Evolutionary conservation across 2,888 invertebrate species (phyloP).

Genomic region (Hirtodrosophila cameraria): DNA sequence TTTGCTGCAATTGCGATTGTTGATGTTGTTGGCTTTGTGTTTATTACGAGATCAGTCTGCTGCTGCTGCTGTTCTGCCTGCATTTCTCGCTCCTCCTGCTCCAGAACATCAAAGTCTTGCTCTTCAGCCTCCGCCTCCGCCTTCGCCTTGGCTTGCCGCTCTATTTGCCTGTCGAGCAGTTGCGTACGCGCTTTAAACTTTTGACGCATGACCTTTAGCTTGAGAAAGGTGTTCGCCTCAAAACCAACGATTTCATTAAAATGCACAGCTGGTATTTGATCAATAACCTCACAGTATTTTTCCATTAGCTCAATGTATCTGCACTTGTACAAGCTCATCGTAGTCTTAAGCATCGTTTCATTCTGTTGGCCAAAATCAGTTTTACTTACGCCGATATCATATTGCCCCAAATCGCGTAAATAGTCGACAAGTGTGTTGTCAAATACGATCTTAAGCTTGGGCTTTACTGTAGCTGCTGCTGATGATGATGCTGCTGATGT

Average conservation of each 20-base stretch:
- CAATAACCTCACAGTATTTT: conserved; percentile 87
- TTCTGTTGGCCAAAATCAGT: conserved; percentile 61
- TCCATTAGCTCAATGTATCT: conserved; percentile 87
- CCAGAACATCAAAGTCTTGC: conserved; percentile 65
- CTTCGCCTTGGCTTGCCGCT: conserved; percentile 63
- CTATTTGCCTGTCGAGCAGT: conserved; percentile 81
- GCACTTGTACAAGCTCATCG: conserved; percentile 83
- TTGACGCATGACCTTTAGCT: conserved; percentile 86
- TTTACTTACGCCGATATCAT: conserved; percentile 59
- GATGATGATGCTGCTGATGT: too few species aligned
- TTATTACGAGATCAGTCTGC: conserved; percentile 35
- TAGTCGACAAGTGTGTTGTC: conserved; percentile 74
- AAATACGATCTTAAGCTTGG: conserved; percentile 75
- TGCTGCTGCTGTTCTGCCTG: conserved; percentile 45
- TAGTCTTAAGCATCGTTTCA: conserved; percentile 58
- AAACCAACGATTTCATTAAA: conserved; percentile 87
- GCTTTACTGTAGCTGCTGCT: conserved; percentile 22
- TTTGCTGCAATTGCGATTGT: neutral
- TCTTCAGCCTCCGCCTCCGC: conserved; percentile 19
- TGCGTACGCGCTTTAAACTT: conserved; percentile 86
- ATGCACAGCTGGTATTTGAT: conserved; percentile 87
- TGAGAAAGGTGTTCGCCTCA: conserved; percentile 85
- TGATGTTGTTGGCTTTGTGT: conserved; percentile 4
- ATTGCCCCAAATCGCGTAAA: conserved; percentile 74
- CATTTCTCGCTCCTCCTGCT: conserved; percentile 75